Base-by-base conservation (phyloP, 2,888 invertebrate genomes). In the Tanypteryx hageni region DNA sequence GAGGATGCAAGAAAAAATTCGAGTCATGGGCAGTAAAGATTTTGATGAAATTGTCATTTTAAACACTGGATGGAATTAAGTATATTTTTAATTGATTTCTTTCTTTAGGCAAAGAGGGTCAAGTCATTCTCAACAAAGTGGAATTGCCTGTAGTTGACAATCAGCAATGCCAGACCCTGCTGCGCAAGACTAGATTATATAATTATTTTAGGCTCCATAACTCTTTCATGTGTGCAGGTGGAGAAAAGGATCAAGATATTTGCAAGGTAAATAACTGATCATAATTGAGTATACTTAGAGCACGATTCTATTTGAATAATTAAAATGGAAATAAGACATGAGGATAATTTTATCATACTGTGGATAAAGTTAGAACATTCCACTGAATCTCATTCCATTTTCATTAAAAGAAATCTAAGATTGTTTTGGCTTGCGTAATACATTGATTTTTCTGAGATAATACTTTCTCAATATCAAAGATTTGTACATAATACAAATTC, bases 211-310 rank as follows among this genome's bases (percentile, higher is more conserved):
- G 94, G 14, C 94, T 95, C 3, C 94, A 95, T 92, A 94, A 94
- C 5, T 95, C 95, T 57, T 95, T 95, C 94, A 93, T 95, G 11
- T 95, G 95, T 93, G 95, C 95, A 3, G 95, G 95, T 59, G 95
- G 95, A 9, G 95, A 95, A 93, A 94, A 94, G 10, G 95, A 94
- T 22, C 94, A 94, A 93, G 95, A 95, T 92, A 95, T 95, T 22
- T 95, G 95, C 94, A 93, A 94, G 93, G 95, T 94, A 94, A 95
- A 83, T 44, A 82, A 44, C 5, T 1, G 44, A 44, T 3, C 44
- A 44, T 44, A 44, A 44, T 3, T 44, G 44, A 44, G 44, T 44
- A 44, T 44, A 44, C 44, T n/a, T n/a, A n/a, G n/a, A 44, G 44
- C 5, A 44, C 5, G 44, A 44, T 44, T 44, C 44, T 44, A 44